These are phyloP conservation scores for Pachycephus smyrnensis DNA, from an alignment of 2,888 invertebrate genomes.

Conservation along the genomic window DNA sequence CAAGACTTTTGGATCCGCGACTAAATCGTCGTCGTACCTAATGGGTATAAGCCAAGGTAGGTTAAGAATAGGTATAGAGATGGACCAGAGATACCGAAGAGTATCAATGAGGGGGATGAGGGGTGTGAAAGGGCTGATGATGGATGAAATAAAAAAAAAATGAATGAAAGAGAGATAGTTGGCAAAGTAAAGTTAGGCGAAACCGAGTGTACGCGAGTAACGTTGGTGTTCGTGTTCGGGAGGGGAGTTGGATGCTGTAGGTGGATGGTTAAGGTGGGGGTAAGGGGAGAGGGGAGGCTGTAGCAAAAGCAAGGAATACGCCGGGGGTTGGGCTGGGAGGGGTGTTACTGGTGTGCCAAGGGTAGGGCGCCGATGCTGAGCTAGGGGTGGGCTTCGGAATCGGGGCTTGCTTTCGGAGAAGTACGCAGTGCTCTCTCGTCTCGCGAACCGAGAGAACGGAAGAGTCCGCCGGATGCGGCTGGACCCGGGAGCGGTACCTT, in stretches of 20 bases:
- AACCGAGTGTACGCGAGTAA: background rate
- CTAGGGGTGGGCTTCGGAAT: constrained; percentile 29
- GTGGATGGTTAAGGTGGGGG: constrained; percentile 22
- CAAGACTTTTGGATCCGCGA: no score
- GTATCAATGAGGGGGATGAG: background rate
- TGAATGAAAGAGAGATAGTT: constrained; percentile 9
- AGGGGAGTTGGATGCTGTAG: constrained; percentile 23
- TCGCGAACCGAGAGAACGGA: constrained; percentile 51
- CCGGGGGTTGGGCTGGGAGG: constrained; percentile 13
- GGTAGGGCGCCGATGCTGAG: constrained; percentile 34
- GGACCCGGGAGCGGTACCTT: no score
- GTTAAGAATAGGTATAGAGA: no score
- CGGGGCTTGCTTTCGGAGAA: constrained; percentile 51
- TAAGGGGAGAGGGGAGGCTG: constrained; percentile 15
- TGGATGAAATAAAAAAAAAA: constrained; percentile 10
- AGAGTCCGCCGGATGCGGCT: no score
- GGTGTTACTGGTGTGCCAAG: constrained; percentile 25
- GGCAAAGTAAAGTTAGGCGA: background rate
- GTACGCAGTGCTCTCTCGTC: constrained; percentile 55
- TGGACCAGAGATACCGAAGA: no score
- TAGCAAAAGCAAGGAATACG: constrained; percentile 8
- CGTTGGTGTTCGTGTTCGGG: constrained; percentile 2
- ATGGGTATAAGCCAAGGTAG: no score
- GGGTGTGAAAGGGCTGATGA: background rate
- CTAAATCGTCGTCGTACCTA: no score